phyloP scores from a whole-genome alignment of 2,113 vertebrate genomes.

The Nycticorax nycticorax region DNA sequence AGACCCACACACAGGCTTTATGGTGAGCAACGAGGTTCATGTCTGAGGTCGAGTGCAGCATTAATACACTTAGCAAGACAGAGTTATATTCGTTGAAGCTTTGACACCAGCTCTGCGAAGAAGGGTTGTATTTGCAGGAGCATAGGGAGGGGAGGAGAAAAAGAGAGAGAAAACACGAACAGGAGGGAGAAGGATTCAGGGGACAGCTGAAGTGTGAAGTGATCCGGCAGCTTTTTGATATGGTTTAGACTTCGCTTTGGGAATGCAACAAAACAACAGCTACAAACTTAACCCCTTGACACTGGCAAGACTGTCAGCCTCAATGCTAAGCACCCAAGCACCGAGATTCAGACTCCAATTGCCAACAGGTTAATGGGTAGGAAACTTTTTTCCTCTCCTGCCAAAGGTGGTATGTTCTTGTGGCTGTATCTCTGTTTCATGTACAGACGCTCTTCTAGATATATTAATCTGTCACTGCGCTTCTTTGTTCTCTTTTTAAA shows the following conservation, averaged over 20 bases:
- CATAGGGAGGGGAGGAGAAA: not conserved
- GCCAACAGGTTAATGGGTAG: not conserved
- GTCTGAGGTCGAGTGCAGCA: conserved; percentile 50
- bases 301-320: not conserved
- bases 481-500: not conserved
- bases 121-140: conserved; percentile 23
- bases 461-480: not conserved
- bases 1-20: not conserved
- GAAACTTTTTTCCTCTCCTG: not conserved
- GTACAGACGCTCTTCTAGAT: not conserved
- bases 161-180: not conserved
- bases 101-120: conserved; percentile 56
- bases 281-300: conserved; percentile 45
- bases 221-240: conserved; percentile 46
- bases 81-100: conserved; percentile 58
- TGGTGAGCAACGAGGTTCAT: conserved; percentile 46
- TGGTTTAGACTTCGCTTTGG: conserved; percentile 19
- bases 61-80: conserved; percentile 62
- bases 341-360: conserved; percentile 14
- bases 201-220: conserved; percentile 54
- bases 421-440: not conserved
- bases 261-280: conserved; percentile 41
- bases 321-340: not conserved
- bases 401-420: not conserved
- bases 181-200: conserved; percentile 34